Conservation (phyloP, 2,797 vertebrate species). For the Prionace glauca region DNA sequence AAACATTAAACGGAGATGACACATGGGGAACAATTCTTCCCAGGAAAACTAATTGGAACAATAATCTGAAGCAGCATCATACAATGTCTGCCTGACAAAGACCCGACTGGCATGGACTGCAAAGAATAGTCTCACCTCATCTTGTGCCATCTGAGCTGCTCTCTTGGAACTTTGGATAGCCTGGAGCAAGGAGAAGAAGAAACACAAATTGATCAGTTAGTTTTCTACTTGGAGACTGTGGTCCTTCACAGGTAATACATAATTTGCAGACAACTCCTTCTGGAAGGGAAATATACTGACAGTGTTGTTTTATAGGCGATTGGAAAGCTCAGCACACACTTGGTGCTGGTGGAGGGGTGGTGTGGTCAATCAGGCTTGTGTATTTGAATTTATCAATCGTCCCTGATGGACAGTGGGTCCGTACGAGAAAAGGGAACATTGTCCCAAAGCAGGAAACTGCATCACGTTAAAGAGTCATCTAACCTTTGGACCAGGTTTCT, state of each 20-base stretch:
- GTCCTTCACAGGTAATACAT: too few relatives aligned
- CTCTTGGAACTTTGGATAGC: slow-evolving; percentile 70
- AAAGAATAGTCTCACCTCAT: slow-evolving; percentile 71
- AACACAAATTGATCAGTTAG: slow-evolving; percentile 1
- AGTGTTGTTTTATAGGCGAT: background rate
- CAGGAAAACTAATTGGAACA: background rate
- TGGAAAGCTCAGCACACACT: background rate
- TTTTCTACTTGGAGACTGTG: background rate
- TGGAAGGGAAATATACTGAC: background rate
- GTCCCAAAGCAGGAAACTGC: background rate
- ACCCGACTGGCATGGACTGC: background rate
- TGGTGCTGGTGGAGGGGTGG: background rate
- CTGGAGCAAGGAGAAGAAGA: slow-evolving; percentile 50
- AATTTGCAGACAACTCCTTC: background rate
- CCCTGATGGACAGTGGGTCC: background rate
- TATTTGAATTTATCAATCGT: background rate
- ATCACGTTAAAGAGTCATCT: background rate
- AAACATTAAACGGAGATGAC: background rate
- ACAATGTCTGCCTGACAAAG: background rate
- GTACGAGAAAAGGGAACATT: background rate
- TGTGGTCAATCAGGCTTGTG: background rate
- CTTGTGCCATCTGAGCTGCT: slow-evolving; percentile 87
- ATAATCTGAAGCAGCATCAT: background rate
- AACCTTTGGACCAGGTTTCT: background rate
- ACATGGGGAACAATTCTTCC: background rate